A percentile compares a stretch with the other conserved stretches of the same genome.
These are phyloP conservation scores for Nemoura dubitans DNA, from an alignment of 2,888 invertebrate species.

Conservation along the genomic window DNA sequence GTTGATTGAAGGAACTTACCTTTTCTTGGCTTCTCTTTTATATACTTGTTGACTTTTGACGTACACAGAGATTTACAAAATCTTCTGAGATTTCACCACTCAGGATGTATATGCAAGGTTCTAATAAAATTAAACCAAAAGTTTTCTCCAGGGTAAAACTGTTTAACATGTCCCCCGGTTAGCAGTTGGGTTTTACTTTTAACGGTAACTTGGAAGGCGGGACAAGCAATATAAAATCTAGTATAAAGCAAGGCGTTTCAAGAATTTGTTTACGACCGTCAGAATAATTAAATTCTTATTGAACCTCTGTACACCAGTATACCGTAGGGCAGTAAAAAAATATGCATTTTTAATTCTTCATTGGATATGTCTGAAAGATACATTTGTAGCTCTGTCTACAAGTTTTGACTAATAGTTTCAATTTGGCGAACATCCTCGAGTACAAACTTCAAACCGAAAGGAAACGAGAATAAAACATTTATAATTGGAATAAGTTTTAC, in stretches of 20 bases:
- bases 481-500: neutral
- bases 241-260: neutral
- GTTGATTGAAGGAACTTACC: too few species aligned
- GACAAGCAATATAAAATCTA: neutral
- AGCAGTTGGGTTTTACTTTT: neutral
- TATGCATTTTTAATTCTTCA: too few species aligned
- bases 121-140: neutral
- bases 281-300: neutral
- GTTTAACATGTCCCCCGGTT: neutral
- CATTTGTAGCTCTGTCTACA: neutral
- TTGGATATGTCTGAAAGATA: neutral
- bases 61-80: too few species aligned
- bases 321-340: too few species aligned
- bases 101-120: too few species aligned
- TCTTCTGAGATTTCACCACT: too few species aligned
- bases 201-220: neutral
- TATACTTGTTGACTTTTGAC: too few species aligned
- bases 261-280: neutral
- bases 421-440: neutral
- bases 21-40: too few species aligned
- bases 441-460: neutral
- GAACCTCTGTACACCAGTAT: neutral
- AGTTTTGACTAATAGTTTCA: conserved; percentile 12
- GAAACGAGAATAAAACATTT: neutral
- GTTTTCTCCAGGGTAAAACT: neutral